Evolutionary conservation across 2,888 invertebrate species (phyloP).

Genomic region (Hypselothyrea guttata): DNA sequence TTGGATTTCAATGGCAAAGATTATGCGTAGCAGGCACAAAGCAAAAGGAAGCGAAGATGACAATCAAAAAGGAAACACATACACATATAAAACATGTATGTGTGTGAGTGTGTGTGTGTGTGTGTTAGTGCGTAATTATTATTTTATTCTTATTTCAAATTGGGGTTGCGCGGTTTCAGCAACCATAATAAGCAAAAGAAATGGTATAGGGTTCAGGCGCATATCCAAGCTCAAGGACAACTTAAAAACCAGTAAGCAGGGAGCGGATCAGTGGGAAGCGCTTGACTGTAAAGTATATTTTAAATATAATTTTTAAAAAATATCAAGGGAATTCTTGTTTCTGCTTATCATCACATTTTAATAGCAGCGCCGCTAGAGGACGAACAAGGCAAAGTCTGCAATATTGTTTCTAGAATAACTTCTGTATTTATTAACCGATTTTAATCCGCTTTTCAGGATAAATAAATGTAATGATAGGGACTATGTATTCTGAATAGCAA

Average conservation of each 20-base stretch:
- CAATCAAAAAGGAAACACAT: slow-evolving; percentile 46
- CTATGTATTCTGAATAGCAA: no score
- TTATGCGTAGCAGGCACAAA: slow-evolving; percentile 46
- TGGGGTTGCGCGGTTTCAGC: slow-evolving; percentile 57
- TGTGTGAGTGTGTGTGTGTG: slow-evolving; percentile 10
- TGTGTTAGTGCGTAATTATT: slow-evolving; percentile 60
- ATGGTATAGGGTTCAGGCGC: slow-evolving; percentile 49
- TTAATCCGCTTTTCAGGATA: no score
- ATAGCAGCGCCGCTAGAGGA: no score
- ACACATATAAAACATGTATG: not conserved
- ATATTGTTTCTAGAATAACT: no score
- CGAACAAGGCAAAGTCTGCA: no score
- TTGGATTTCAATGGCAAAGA: slow-evolving; percentile 48
- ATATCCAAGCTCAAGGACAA: slow-evolving; percentile 56
- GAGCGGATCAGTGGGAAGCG: not conserved
- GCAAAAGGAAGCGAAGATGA: slow-evolving; percentile 28
- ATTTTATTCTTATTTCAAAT: slow-evolving; percentile 37
- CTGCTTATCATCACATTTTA: no score
- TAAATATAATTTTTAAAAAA: no score
- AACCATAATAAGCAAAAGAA: slow-evolving; percentile 19
- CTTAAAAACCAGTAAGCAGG: no score
- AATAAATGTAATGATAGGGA: no score
- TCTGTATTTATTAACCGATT: no score
- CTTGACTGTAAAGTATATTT: no score
- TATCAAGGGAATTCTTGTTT: no score